These are phyloP conservation scores for Platalea minor DNA, from an alignment of 2,797 vertebrate genomes.

Conservation along the genomic window DNA sequence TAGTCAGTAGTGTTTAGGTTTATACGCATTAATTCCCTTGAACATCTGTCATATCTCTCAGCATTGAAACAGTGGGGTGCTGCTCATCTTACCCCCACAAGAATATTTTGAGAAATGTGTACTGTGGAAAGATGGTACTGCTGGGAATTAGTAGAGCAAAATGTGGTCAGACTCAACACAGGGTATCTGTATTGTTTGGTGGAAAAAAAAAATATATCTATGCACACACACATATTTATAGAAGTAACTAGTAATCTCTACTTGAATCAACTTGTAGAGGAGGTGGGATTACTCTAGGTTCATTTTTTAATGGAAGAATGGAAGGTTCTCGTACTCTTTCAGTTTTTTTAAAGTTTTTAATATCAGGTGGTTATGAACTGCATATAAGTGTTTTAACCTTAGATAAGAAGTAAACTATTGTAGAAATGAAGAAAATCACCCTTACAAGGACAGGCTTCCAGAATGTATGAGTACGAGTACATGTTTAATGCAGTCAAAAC, in stretches of 20 bases:
- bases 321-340: neutral
- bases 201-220: neutral
- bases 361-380: neutral
- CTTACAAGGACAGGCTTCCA: neutral
- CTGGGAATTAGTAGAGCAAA: neutral
- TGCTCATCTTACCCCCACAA: neutral
- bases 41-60: neutral
- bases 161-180: neutral
- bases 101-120: neutral
- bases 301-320: neutral
- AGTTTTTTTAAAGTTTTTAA: accelerated
- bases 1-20: neutral
- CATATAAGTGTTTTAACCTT: neutral
- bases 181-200: neutral
- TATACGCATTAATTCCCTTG: neutral
- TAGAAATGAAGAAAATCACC: neutral
- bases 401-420: neutral
- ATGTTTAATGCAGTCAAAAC: neutral
- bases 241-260: neutral
- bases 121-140: neutral
- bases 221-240: neutral
- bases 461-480: accelerated
- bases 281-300: neutral
- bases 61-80: neutral
- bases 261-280: neutral